A percentile compares a stretch with the other conserved stretches of the same genome.
Conservation (phyloP, 35 echinoderm and acorn worm genomes). For the Strongylocentrotus purpuratus region DNA sequence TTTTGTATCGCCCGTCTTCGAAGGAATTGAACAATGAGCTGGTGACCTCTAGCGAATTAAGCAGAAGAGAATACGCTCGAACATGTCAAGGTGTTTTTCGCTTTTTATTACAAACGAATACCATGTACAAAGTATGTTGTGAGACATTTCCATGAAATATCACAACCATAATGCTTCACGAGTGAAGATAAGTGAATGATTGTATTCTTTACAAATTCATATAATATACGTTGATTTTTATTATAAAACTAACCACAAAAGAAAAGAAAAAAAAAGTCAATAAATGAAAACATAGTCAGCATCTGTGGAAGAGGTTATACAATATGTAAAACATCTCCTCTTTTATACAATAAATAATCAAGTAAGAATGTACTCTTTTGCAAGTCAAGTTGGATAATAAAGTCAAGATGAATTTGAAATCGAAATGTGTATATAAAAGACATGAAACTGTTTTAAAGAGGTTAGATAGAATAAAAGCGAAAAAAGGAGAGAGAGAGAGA, state of each 20-base stretch:
- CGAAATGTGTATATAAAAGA: no score
- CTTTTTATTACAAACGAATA: conserved; percentile 52
- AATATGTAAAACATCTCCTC: not conserved
- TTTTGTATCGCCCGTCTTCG: no score
- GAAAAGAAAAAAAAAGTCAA: not conserved
- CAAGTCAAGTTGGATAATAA: not conserved
- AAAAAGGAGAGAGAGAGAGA: no score
- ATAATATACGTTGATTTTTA: not conserved
- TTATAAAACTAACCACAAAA: not conserved
- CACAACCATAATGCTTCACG: not conserved
- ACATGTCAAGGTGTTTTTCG: conserved; percentile 35
- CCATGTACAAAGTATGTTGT: conserved; percentile 39
- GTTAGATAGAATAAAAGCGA: not conserved
- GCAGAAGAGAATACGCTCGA: not conserved
- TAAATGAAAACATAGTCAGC: not conserved
- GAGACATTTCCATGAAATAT: conserved; percentile 17
- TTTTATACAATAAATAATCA: not conserved
- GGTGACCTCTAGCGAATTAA: no score
- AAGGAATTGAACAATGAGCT: no score
- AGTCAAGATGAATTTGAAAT: not conserved
- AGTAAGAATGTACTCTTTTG: not conserved
- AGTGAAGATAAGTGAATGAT: not conserved
- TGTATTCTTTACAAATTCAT: conserved; percentile 32
- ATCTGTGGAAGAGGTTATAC: not conserved
- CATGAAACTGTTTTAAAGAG: no score